Conservation (phyloP, 2,797 vertebrate species). For the Pelodytes ibericus region DNA sequence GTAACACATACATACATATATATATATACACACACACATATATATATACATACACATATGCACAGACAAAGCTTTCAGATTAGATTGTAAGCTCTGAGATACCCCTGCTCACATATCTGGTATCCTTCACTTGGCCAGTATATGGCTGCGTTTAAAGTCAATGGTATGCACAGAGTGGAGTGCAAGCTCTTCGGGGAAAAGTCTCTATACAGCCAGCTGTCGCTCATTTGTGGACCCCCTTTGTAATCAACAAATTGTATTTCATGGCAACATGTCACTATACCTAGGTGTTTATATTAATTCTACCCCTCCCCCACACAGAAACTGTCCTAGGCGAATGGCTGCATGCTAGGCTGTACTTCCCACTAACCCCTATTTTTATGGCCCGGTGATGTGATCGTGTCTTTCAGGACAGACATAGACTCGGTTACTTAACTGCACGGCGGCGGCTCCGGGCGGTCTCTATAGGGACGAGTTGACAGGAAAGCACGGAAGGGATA, state of each 20-base stretch:
- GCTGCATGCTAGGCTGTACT: neutral
- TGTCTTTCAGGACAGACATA: slow-evolving; percentile 22
- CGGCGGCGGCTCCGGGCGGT: slow-evolving; percentile 49
- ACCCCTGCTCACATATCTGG: neutral
- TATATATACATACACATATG: no score
- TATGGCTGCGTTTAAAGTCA: no score
- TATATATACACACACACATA: no score
- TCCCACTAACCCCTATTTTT: neutral
- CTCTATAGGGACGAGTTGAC: slow-evolving; percentile 54
- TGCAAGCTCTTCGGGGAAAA: neutral
- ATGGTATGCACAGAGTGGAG: no score
- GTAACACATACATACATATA: no score
- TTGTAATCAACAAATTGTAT: neutral
- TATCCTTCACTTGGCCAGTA: no score
- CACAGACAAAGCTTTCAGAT: neutral
- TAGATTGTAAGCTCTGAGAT: neutral
- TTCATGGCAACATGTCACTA: neutral
- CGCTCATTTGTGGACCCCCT: neutral
- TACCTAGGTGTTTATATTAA: slow-evolving; percentile 15
- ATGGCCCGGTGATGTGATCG: no score
- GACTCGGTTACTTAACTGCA: slow-evolving; percentile 53
- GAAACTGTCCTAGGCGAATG: neutral
- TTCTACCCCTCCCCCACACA: slow-evolving; percentile 13
- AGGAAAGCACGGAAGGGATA: slow-evolving; percentile 40
- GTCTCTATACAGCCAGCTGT: neutral